Base-by-base conservation (phyloP, 2,113 vertebrate genomes). In the Ciconia stormi region DNA sequence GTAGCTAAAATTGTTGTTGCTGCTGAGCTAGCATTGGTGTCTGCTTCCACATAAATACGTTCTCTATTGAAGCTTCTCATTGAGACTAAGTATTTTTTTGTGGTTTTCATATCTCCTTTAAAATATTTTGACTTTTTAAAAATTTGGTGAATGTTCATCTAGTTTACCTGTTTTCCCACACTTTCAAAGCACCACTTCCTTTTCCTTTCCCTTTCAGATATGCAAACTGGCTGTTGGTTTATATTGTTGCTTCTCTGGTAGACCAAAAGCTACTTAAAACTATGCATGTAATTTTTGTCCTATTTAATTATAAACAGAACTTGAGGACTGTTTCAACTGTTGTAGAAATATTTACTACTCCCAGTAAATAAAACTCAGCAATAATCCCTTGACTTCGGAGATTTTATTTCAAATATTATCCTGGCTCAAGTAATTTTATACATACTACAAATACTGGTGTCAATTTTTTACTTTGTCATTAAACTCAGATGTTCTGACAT, bases 371-470 rank as follows among this genome's bases (percentile, higher is more conserved):
- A 94, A 77, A 56, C 13, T 84, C 49, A 69, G 9, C 29, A 76
- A 69, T 66, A 87, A 53, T 82, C 88, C 71, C 96, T 87, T 66
- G 69, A 82, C 36, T 72, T 61, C 0, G 12, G 61, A 77, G 59
- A 93, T 84, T 87, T 96, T 77, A 85, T 95, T 97, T 95, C 85
- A 91, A 85, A 69, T 63, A 70, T 93, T 93, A 82, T 93, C 80
- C 42, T 63, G 22, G 3, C 44, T 47, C 22, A 82, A 82, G 47
- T 82, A 50, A 47, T 96, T 97, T 96, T 89, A 95, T 92, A 85
- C 61, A 46, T n/a, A 55, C 50, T 63, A 71, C 27, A 93, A 81
- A 73, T 52, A 46, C 66, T 78, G 4, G 5, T 34, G 27, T 40
- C 6, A 2, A 7, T 58, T 71, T 92, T 73, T 55, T 7, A 32